Conservation (phyloP, 1,140 invertebrate genomes). For the Leptinotarsa defecta region DNA sequence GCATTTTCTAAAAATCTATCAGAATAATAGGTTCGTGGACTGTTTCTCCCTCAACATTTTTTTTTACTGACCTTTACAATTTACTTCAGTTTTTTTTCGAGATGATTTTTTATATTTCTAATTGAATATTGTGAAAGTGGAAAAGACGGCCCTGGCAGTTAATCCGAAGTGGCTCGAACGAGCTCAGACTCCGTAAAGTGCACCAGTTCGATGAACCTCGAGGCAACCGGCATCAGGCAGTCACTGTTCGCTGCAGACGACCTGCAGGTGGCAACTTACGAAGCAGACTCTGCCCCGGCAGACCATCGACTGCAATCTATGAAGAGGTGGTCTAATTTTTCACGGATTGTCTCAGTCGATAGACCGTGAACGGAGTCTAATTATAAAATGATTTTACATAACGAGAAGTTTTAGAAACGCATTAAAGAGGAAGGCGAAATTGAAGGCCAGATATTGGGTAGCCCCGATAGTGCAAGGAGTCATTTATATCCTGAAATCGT, state of each 20-base stretch:
- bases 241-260: slow-evolving; percentile 42
- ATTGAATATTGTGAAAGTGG: not conserved
- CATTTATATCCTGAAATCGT: too few relatives aligned
- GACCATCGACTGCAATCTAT: not conserved
- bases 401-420: not conserved
- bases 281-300: slow-evolving; percentile 2
- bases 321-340: not conserved
- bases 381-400: not conserved
- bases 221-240: slow-evolving; percentile 22
- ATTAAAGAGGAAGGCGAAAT: not conserved
- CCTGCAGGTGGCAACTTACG: slow-evolving; percentile 37
- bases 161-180: not conserved
- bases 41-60: too few relatives aligned
- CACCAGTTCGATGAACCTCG: slow-evolving; percentile 41
- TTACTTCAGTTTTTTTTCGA: too few relatives aligned
- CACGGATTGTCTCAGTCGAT: not conserved
- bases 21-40: too few relatives aligned
- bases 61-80: too few relatives aligned
- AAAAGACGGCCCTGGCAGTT: not conserved
- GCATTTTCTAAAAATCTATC: too few relatives aligned
- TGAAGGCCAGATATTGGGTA: not conserved
- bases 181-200: slow-evolving; percentile 35
- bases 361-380: not conserved
- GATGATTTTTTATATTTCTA: too few relatives aligned
- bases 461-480: too few relatives aligned